Base-by-base conservation (phyloP, 2,888 invertebrate genomes). In the Scaptomyza caliginosa region DNA sequence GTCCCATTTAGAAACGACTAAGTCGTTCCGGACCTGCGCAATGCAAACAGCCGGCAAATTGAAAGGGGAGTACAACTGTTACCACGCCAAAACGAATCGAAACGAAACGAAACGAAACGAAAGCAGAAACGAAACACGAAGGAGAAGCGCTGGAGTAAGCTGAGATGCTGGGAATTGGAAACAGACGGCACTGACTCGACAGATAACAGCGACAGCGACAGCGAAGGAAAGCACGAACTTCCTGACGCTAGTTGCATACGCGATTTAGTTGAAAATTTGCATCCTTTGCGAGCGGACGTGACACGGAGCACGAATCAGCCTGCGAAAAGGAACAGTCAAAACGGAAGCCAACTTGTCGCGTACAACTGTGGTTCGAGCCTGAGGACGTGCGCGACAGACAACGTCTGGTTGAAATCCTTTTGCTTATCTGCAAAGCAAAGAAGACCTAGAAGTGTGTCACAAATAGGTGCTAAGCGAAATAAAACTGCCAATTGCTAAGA, bases 181-280 rank as follows among this genome's bases (percentile, higher is more conserved):
- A 69, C 66, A 54, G 40, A 51, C 56, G 52, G 43, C 26, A 43
- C 36, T 21, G 11, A 23, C 19, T 32, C 32, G 57, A 43, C 62
- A 51, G 57, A 55, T 51, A 49, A 13, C 65, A 59, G 38, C 6
- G 34, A 13, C 65, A 59, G 38, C 6, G 34, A 17, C 43, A 46
- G 51, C 60, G 66, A 16, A 16, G 57, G 54, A 42, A 10, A 40
- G 23, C 62, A 64, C 66, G 63, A 64, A 66, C 57, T 67, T 72
- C 71, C 71, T 62, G 69, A n/a, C 51, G 50, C 40, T 59, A 42
- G 67, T 57, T 64, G 77, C 54, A 63, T 49, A 63, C 42, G 67
- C 80, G 65, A 52, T 67, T 84, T 59, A 84, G 83, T 83, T 52
- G 76, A 76, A 77, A 80, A 84, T 85, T 83, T 80, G 80, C 83